Conservation (phyloP, 2,797 vertebrate species). For the Gambelia wislizenii region DNA sequence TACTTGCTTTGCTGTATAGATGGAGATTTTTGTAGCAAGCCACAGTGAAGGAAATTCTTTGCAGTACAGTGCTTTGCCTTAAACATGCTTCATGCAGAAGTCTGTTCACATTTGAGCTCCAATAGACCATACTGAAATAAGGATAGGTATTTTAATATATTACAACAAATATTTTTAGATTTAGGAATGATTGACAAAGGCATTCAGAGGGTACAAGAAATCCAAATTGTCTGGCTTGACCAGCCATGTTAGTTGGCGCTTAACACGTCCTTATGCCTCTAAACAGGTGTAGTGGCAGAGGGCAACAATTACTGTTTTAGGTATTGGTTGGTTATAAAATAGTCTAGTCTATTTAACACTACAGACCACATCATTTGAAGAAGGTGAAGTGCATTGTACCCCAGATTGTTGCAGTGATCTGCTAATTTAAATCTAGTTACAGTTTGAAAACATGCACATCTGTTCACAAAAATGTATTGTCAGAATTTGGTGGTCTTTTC, state of each 20-base stretch:
- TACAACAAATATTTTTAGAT: background rate
- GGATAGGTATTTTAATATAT: background rate
- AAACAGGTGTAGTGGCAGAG: too few species aligned
- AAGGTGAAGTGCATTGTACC: background rate
- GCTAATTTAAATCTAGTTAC: background rate
- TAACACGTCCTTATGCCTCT: background rate
- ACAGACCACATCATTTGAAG: background rate
- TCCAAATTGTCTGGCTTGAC: background rate
- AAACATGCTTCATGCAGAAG: background rate
- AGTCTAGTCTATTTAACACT: background rate
- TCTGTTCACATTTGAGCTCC: background rate
- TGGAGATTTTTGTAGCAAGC: constrained; percentile 10
- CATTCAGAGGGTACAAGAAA: background rate
- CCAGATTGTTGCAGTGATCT: background rate
- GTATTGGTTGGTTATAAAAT: background rate
- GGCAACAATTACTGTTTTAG: background rate
- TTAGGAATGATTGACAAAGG: background rate
- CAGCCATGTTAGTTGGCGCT: background rate
- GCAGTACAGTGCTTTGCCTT: background rate
- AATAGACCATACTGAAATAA: background rate
- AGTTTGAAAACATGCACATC: background rate
- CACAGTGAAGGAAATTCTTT: background rate
- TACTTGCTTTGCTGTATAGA: constrained; percentile 5
- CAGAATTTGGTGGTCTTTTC: background rate
- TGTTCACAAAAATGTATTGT: background rate